Percentiles rank a stretch among this genome's conserved stretches.
phyloP scores from a whole-genome alignment of 2,888 invertebrate genomes.

The Camptogramma bilineatum region DNA sequence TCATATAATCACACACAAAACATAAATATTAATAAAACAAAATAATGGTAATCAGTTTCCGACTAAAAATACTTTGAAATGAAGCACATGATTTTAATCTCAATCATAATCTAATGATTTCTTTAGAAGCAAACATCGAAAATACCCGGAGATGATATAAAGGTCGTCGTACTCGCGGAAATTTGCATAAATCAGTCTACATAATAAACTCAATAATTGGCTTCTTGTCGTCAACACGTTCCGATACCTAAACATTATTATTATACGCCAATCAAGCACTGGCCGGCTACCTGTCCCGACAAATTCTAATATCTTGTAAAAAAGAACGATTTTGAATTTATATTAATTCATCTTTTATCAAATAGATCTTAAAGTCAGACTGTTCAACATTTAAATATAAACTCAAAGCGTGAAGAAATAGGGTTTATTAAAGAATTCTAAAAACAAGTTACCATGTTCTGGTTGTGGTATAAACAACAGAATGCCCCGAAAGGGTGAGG shows the following conservation, averaged over 20 bases:
- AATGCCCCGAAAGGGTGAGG: slow-evolving; percentile 79
- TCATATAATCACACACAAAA: background rate
- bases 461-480: slow-evolving; percentile 69
- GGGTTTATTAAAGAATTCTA: slow-evolving; percentile 47
- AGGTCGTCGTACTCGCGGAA: slow-evolving; percentile 70
- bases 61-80: slow-evolving; percentile 1
- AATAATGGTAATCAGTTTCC: background rate
- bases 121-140: slow-evolving; percentile 22
- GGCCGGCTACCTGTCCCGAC: slow-evolving; percentile 76
- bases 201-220: slow-evolving; percentile 57
- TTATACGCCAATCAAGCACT: slow-evolving; percentile 56
- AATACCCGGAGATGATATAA: slow-evolving; percentile 47
- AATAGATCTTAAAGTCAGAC: slow-evolving; percentile 22
- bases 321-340: slow-evolving; percentile 66
- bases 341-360: slow-evolving; percentile 59
- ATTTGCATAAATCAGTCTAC: slow-evolving; percentile 70
- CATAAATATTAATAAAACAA: background rate
- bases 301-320: slow-evolving; percentile 55
- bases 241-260: slow-evolving; percentile 51
- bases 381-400: slow-evolving; percentile 1
- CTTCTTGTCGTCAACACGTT: slow-evolving; percentile 44
- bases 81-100: background rate
- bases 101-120: slow-evolving; percentile 8
- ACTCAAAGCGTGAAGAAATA: slow-evolving; percentile 32
- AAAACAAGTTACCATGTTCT: slow-evolving; percentile 60